phyloP scores from a whole-genome alignment of 1,140 invertebrate genomes.

The Stenopsyche tienmushanensis region DNA sequence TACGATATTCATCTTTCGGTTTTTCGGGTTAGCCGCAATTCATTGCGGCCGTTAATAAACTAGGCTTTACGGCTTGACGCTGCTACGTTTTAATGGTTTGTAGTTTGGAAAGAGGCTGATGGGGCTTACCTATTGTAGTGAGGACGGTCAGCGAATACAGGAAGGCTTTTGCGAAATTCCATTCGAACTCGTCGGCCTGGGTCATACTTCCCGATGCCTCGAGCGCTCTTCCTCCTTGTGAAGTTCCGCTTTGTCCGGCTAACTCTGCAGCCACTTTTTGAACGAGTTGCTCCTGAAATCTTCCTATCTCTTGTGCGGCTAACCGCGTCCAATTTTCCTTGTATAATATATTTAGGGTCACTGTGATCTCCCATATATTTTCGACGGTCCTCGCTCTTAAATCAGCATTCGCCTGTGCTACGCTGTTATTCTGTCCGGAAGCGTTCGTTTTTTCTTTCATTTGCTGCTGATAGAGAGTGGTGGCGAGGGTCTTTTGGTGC shows the following conservation, averaged over 20 bases:
- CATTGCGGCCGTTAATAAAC: no score
- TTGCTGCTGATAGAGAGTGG: constrained; percentile 57
- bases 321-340: constrained; percentile 92
- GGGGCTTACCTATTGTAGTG: constrained; percentile 93
- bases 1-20: no score
- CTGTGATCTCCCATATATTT: constrained; percentile 94
- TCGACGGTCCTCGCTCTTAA: constrained; percentile 73
- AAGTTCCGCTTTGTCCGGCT: constrained; percentile 47
- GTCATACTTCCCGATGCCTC: constrained; percentile 49
- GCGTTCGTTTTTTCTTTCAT: constrained; percentile 49
- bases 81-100: no score
- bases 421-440: constrained; percentile 45
- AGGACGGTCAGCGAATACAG: constrained; percentile 94
- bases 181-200: constrained; percentile 67
- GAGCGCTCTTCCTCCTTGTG: constrained; percentile 50
- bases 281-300: constrained; percentile 85
- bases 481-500: constrained; percentile 66
- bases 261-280: constrained; percentile 76
- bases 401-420: constrained; percentile 50
- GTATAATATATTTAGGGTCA: constrained; percentile 89
- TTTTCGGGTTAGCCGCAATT: no score
- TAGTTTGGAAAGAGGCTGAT: no score
- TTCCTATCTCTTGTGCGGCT: constrained; percentile 80
- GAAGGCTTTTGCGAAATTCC: constrained; percentile 92
- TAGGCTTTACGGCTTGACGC: no score